Evolutionary conservation across 2,113 vertebrate genomes (phyloP).

Genomic region (Ciconia stormi): DNA sequence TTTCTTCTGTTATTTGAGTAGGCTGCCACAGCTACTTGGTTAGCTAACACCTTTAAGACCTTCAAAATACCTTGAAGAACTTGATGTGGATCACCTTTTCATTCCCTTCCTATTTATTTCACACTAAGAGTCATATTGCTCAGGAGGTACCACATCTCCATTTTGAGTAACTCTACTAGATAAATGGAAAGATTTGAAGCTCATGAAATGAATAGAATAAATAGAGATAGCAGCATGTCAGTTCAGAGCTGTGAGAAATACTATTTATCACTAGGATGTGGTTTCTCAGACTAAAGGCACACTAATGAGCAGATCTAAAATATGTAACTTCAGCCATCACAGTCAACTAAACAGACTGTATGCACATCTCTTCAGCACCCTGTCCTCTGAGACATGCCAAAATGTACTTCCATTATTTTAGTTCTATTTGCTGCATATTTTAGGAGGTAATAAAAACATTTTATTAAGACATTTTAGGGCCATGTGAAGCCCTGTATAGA

Average conservation of each 20-base stretch:
- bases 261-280: neutral
- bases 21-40: neutral
- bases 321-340: neutral
- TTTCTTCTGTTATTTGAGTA: neutral
- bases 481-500: neutral
- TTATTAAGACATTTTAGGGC: neutral
- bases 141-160: neutral
- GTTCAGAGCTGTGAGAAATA: neutral
- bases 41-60: neutral
- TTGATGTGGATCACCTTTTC: neutral
- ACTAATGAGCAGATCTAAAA: neutral
- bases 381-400: neutral
- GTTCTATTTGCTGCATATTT: neutral
- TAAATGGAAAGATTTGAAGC: neutral
- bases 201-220: neutral
- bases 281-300: neutral
- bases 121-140: neutral
- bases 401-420: neutral
- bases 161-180: neutral
- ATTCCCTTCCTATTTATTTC: neutral
- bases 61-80: neutral
- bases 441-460: neutral
- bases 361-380: neutral
- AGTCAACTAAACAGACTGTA: neutral
- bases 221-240: neutral